Percentiles rank a stretch among this genome's conserved stretches.
Conservation (phyloP, 1,140 invertebrate species). For the Zaprionus ghesquierei region DNA sequence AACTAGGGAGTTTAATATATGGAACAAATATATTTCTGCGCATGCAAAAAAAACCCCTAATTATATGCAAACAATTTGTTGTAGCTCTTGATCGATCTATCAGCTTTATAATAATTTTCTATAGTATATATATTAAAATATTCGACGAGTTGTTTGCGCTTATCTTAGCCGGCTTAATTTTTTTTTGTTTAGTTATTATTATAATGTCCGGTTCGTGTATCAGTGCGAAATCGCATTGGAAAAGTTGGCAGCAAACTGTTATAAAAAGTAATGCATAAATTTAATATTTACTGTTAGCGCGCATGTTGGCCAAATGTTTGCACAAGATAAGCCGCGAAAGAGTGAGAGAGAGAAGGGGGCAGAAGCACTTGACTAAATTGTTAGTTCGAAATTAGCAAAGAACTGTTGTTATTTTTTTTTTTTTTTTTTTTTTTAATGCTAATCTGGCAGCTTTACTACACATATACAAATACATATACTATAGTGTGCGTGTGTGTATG, state of each 20-base stretch:
- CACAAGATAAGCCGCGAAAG: not conserved
- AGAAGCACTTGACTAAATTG: conserved; percentile 1
- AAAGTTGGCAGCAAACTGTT: conserved; percentile 3
- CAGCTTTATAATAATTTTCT: too few relatives aligned
- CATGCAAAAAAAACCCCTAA: not conserved
- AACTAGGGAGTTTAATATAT: too few relatives aligned
- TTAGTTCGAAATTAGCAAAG: not conserved
- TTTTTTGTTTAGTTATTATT: conserved; percentile 1
- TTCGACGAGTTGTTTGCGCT: not conserved
- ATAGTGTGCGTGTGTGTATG: not conserved
- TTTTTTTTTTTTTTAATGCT: too few relatives aligned
- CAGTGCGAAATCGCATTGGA: conserved; percentile 9
- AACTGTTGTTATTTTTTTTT: not conserved
- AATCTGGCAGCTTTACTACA: conserved; percentile 16
- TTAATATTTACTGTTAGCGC: not conserved
- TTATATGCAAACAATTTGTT: too few relatives aligned
- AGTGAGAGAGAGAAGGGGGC: not conserved
- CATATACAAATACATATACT: not conserved
- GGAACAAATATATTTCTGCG: too few relatives aligned
- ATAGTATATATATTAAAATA: not conserved
- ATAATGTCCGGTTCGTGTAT: not conserved
- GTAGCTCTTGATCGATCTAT: too few relatives aligned
- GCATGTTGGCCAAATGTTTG: conserved; percentile 7
- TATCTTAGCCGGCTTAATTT: not conserved
- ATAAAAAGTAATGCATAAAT: not conserved